Evolutionary conservation across 92 coral and sea anemone genomes (phyloP).

Genomic region (Porites lobata): DNA sequence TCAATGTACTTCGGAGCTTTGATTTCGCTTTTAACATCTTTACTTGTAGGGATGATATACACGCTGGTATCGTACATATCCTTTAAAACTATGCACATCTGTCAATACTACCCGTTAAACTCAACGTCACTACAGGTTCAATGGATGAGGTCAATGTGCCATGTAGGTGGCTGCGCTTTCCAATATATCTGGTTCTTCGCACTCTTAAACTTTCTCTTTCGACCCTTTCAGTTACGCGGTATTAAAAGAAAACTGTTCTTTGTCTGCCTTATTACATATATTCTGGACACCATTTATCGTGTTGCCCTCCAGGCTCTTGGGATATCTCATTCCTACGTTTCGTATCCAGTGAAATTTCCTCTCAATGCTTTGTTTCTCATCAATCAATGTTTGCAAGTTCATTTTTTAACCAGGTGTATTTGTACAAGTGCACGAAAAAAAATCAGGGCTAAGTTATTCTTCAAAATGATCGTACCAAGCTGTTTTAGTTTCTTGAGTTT

Average conservation of each 20-base stretch:
- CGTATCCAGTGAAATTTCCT: not conserved
- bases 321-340: not conserved
- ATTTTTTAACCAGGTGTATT: too few species aligned
- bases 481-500: not conserved
- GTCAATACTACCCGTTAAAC: not conserved
- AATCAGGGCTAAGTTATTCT: not conserved
- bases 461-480: not conserved
- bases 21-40: not conserved
- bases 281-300: not conserved
- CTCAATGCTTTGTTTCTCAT: not conserved
- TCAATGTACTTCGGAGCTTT: not conserved
- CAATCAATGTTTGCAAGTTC: not conserved
- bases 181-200: not conserved
- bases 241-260: not conserved
- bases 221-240: not conserved
- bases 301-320: not conserved
- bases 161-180: not conserved
- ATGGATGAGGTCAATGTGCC: not conserved
- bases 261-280: not conserved
- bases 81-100: not conserved
- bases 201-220: not conserved
- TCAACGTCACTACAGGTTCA: not conserved
- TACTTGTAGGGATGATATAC: not conserved
- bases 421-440: not conserved
- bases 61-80: not conserved